Percentiles rank a stretch among this genome's conserved stretches.
Evolutionary conservation across 2,113 vertebrate species (phyloP).

Genomic region (Patagioenas fasciata): DNA sequence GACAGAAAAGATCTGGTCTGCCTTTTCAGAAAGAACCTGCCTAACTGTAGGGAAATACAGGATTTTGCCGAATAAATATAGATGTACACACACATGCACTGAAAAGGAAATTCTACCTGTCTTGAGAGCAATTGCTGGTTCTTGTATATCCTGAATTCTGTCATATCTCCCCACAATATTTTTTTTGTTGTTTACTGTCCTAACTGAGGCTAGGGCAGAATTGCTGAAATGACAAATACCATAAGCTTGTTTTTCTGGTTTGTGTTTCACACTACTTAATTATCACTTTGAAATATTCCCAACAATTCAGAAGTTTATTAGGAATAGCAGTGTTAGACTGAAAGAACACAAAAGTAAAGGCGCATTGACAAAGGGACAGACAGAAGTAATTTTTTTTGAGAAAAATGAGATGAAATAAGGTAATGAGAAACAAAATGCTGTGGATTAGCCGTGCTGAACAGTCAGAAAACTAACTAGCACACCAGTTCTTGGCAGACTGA

Average conservation of each 20-base stretch:
- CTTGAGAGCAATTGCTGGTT: not conserved
- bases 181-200: not conserved
- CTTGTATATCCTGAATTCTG: not conserved
- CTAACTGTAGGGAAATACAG: not conserved
- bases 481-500: not conserved
- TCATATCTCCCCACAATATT: not conserved
- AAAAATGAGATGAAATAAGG: not conserved
- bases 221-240: not conserved
- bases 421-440: not conserved
- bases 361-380: not conserved
- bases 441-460: not conserved
- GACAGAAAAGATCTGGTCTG: not conserved
- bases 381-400: not conserved
- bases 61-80: not conserved
- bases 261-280: not conserved
- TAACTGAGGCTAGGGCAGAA: fast-evolving
- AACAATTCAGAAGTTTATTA: not conserved
- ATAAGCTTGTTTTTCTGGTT: not conserved
- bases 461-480: not conserved
- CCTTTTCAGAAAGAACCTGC: not conserved
- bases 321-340: not conserved
- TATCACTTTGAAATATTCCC: not conserved
- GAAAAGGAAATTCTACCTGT: not conserved
- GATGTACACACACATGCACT: fast-evolving
- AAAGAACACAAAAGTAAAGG: not conserved